Percentiles rank a stretch among this genome's conserved stretches.
Evolutionary conservation across 2,888 invertebrate genomes (phyloP).

Genomic region (Andrena praecox): DNA sequence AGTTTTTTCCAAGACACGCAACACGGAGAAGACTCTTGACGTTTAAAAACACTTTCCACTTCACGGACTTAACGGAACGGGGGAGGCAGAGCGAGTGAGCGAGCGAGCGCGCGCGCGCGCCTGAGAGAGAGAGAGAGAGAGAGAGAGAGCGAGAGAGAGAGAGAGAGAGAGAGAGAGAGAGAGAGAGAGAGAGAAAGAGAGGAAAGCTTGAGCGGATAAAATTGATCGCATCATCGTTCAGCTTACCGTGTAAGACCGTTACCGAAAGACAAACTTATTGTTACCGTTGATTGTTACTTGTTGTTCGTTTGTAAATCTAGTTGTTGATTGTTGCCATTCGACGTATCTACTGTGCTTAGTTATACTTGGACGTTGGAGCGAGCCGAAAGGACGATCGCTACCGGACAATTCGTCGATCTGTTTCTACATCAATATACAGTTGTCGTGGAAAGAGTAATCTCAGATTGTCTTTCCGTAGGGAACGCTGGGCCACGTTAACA

Average conservation of each 20-base stretch:
- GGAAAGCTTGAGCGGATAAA: neutral
- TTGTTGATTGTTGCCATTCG: slow-evolving; percentile 9
- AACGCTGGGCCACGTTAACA: too few species aligned
- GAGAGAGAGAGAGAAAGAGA: slow-evolving; percentile 6
- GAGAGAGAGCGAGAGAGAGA: slow-evolving; percentile 6
- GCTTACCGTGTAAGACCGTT: neutral
- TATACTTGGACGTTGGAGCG: neutral
- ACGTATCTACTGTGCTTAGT: neutral
- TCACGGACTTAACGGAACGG: neutral
- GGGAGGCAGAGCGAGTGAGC: neutral
- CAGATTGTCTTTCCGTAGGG: too few species aligned
- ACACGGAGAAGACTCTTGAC: slow-evolving; percentile 10
- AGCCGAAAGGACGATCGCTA: neutral
- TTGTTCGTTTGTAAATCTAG: slow-evolving; percentile 25
- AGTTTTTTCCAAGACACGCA: neutral
- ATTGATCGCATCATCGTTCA: neutral
- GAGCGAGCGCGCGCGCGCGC: neutral
- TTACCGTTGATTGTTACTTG: slow-evolving; percentile 30
- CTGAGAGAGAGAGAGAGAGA: neutral
- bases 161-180: neutral
- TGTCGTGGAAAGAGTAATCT: neutral
- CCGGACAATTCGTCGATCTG: slow-evolving; percentile 1
- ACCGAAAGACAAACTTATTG: slow-evolving; percentile 14
- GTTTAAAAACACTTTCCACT: neutral
- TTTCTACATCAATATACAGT: neutral